These are phyloP conservation scores for Sphaeridia pumilis DNA, from an alignment of 2,888 invertebrate genomes.

Conservation along the genomic window DNA sequence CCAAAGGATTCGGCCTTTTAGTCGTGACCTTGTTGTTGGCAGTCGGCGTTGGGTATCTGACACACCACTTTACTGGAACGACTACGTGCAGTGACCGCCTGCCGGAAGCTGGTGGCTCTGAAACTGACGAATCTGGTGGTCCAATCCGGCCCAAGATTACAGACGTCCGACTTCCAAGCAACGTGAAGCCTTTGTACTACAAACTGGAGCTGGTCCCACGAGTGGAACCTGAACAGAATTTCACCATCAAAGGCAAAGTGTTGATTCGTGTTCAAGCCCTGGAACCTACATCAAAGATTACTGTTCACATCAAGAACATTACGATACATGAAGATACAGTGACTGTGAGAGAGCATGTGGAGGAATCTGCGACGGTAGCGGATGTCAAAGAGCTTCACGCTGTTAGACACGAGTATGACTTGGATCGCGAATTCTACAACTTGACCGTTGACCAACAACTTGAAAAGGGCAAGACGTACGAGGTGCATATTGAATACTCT, in stretches of 20 bases:
- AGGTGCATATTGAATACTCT: constrained; percentile 55
- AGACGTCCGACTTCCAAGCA: constrained; percentile 58
- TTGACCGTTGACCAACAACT: constrained; percentile 51
- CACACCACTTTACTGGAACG: constrained; percentile 63
- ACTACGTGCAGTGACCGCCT: constrained; percentile 40
- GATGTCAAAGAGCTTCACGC: constrained; percentile 5
- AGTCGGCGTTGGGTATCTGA: constrained; percentile 55
- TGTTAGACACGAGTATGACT: constrained; percentile 28
- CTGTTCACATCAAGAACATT: constrained; percentile 61
- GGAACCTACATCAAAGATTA: constrained; percentile 53
- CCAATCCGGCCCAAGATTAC: constrained; percentile 39
- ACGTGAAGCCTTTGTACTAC: constrained; percentile 57
- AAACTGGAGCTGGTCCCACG: constrained; percentile 59
- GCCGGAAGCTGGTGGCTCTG: too few species aligned
- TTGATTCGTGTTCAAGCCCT: constrained; percentile 48
- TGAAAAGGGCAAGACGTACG: constrained; percentile 50
- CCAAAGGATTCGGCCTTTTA: constrained; percentile 47
- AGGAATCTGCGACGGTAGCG: neutral
- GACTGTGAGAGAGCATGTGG: constrained; percentile 39
- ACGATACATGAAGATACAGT: constrained; percentile 50
- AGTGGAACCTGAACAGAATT: constrained; percentile 56
- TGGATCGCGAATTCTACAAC: constrained; percentile 53
- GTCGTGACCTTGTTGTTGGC: constrained; percentile 52
- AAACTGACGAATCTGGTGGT: too few species aligned
- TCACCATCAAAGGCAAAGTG: constrained; percentile 59